Percentiles rank a stretch among this genome's conserved stretches.
phyloP scores from a whole-genome alignment of 1,140 invertebrate genomes.

The Nasonia giraulti region DNA sequence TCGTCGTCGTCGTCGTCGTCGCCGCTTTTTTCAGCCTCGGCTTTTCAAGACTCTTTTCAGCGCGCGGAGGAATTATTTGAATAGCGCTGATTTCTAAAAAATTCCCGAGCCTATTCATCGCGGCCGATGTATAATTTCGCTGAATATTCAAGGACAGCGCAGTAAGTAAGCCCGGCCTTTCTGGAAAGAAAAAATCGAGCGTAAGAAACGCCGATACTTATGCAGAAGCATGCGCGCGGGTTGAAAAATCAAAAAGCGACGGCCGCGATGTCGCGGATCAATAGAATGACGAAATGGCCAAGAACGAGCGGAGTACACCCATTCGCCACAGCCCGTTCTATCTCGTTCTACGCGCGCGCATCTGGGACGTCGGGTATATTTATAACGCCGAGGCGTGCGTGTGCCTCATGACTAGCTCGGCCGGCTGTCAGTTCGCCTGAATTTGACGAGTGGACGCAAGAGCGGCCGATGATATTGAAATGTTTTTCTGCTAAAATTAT shows the following conservation, averaged over 20 bases:
- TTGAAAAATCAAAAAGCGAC: too few species aligned
- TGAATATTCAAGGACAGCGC: too few species aligned
- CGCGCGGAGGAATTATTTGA: too few species aligned
- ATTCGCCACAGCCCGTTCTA: background rate
- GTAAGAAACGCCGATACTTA: too few species aligned
- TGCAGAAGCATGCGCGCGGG: too few species aligned
- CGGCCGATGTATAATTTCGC: too few species aligned
- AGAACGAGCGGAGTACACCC: conserved; percentile 1
- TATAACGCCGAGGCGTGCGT: conserved; percentile 19
- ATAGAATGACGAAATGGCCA: conserved; percentile 24
- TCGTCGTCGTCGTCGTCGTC: background rate
- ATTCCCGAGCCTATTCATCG: too few species aligned
- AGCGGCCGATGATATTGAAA: conserved; percentile 33
- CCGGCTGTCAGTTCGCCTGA: background rate
- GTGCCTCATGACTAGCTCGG: background rate
- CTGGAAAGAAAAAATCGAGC: too few species aligned
- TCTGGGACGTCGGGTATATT: conserved; percentile 43
- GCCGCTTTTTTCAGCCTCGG: background rate
- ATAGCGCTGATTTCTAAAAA: too few species aligned
- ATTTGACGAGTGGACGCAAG: conserved; percentile 11
- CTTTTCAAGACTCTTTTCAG: background rate
- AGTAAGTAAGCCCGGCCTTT: too few species aligned
- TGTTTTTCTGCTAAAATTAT: conserved; percentile 33
- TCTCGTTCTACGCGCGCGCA: background rate
- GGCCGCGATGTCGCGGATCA: too few species aligned